A percentile compares a stretch with the other conserved stretches of the same genome.
These are phyloP conservation scores for Cololabis saira DNA, from an alignment of 2,113 vertebrate species.

Conservation along the genomic window DNA sequence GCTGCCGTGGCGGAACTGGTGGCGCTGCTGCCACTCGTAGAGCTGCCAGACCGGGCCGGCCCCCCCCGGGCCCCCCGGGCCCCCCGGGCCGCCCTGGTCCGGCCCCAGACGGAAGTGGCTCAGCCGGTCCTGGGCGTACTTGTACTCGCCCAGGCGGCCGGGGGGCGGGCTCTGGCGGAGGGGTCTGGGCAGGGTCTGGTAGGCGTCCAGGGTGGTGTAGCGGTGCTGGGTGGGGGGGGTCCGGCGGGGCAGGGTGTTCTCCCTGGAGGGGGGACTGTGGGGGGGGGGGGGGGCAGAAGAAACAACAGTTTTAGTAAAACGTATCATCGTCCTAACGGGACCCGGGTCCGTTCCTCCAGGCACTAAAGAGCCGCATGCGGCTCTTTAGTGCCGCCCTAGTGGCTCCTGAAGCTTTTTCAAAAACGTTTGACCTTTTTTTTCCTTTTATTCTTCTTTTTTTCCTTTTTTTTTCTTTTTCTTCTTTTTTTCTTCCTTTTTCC, in stretches of 20 bases:
- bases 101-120: slow-evolving; percentile 91
- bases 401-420: too few species aligned
- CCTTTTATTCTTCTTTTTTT: too few species aligned
- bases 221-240: slow-evolving; percentile 82
- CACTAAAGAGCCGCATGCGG: too few species aligned
- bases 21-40: slow-evolving; percentile 97
- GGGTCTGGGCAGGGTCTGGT: slow-evolving; percentile 91
- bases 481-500: too few species aligned
- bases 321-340: too few species aligned
- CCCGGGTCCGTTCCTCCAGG: too few species aligned
- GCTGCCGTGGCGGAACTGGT: slow-evolving; percentile 94
- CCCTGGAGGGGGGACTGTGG: slow-evolving; percentile 79
- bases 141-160: slow-evolving; percentile 89
- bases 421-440: too few species aligned
- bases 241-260: slow-evolving; percentile 86
- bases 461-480: too few species aligned
- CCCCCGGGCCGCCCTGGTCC: slow-evolving; percentile 63
- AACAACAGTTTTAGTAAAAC: too few species aligned
- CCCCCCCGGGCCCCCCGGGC: slow-evolving; percentile 70
- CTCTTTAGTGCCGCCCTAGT: too few species aligned
- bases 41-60: slow-evolving; percentile 91
- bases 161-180: slow-evolving; percentile 84
- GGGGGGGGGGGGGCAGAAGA: too few species aligned
- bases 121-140: slow-evolving; percentile 94
- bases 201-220: slow-evolving; percentile 80